Percentiles rank a stretch among this genome's conserved stretches.
Evolutionary conservation across 2,888 invertebrate species (phyloP).

Genomic region (Notocelia uddmanniana): DNA sequence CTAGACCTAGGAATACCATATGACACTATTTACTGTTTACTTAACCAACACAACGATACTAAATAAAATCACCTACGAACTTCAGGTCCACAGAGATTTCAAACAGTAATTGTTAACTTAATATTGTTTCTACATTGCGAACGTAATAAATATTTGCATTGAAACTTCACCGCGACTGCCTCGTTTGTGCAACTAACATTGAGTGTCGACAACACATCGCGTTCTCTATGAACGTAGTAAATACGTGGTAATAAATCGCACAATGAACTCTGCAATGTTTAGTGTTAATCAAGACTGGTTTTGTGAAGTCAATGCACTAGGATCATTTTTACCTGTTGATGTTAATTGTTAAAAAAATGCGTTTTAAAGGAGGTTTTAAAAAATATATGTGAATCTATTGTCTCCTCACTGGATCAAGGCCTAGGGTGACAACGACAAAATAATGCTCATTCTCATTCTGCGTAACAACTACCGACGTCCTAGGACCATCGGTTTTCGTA

Average conservation of each 20-base stretch:
- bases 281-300: background rate
- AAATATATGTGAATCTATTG: too few species aligned
- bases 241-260: constrained; percentile 20
- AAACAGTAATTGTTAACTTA: constrained; percentile 2
- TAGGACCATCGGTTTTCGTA: constrained; percentile 60
- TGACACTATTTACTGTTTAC: too few species aligned
- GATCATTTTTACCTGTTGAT: background rate
- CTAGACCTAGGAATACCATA: too few species aligned
- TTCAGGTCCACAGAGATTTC: background rate
- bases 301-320: background rate
- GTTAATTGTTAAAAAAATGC: background rate
- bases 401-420: too few species aligned
- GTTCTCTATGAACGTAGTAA: constrained; percentile 8
- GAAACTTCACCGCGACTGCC: constrained; percentile 11
- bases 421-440: background rate
- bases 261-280: constrained; percentile 5
- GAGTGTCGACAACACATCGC: background rate
- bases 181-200: constrained; percentile 25
- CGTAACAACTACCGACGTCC: constrained; percentile 44
- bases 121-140: constrained; percentile 11
- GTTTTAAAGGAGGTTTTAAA: too few species aligned
- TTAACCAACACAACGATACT: too few species aligned
- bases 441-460: background rate
- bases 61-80: background rate
- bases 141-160: constrained; percentile 15